phyloP scores from a whole-genome alignment of 2,113 vertebrate genomes.

The Thunnus thynnus region DNA sequence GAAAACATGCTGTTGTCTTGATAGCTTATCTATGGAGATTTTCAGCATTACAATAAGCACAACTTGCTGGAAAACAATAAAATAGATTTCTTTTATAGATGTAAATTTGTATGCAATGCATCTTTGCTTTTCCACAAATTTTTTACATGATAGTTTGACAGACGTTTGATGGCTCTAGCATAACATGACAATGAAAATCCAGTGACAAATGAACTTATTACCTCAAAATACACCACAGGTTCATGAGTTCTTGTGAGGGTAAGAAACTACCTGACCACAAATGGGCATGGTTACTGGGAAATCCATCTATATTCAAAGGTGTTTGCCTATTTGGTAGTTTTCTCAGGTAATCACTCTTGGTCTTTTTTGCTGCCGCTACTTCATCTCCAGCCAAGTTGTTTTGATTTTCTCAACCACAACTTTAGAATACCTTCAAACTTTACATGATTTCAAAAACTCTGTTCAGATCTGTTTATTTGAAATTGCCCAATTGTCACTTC shows the following conservation, averaged over 20 bases:
- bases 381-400: background rate
- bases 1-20: background rate
- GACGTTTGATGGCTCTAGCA: background rate
- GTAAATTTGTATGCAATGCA: background rate
- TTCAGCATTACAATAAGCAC: no score
- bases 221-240: background rate
- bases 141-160: background rate
- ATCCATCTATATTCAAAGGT: conserved; percentile 6
- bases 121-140: no score
- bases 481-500: conserved; percentile 10
- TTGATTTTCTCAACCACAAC: background rate
- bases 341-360: conserved; percentile 33
- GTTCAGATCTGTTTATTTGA: background rate
- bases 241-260: background rate
- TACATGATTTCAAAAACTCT: background rate
- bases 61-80: background rate
- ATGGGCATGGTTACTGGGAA: conserved; percentile 14
- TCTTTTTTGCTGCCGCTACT: background rate
- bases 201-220: no score
- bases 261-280: background rate
- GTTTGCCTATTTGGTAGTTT: conserved; percentile 16
- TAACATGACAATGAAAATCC: background rate
- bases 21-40: background rate
- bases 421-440: background rate
- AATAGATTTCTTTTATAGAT: background rate